A percentile compares a stretch with the other conserved stretches of the same genome.
These are phyloP conservation scores for Nemurella pictetii DNA, from an alignment of 2,888 invertebrate species.

Conservation along the genomic window DNA sequence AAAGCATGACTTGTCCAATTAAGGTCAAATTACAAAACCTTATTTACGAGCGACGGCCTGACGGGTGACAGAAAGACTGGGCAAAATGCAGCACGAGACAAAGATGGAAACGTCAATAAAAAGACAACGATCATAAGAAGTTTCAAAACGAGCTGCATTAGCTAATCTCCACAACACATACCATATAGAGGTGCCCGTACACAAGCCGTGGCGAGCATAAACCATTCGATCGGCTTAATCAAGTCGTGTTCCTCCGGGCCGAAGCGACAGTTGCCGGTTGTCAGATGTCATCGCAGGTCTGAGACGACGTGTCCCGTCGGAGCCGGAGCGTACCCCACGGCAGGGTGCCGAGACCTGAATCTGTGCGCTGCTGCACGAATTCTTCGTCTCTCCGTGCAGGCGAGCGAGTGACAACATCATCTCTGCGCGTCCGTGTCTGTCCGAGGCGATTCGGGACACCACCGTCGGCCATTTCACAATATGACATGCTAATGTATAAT, in stretches of 20 bases:
- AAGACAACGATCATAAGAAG: not conserved
- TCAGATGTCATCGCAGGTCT: conserved; percentile 13
- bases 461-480: conserved; percentile 5
- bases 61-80: not conserved
- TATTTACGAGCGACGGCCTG: not conserved
- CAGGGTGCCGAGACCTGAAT: not conserved
- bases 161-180: not conserved
- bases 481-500: not conserved
- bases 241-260: not conserved
- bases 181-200: not conserved
- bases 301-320: not conserved
- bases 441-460: not conserved
- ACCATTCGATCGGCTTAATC: not conserved
- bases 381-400: not conserved
- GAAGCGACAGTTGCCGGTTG: conserved; percentile 9
- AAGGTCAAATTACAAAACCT: conserved; percentile 17
- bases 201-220: not conserved
- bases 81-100: not conserved
- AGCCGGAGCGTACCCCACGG: not conserved
- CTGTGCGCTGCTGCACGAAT: not conserved
- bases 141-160: not conserved
- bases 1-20: conserved; percentile 6
- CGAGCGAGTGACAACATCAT: not conserved
- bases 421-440: not conserved
- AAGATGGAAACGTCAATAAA: not conserved